These are phyloP conservation scores for Galeopsomyia nigrocyanea DNA, from an alignment of 2,888 invertebrate species.

Conservation along the genomic window DNA sequence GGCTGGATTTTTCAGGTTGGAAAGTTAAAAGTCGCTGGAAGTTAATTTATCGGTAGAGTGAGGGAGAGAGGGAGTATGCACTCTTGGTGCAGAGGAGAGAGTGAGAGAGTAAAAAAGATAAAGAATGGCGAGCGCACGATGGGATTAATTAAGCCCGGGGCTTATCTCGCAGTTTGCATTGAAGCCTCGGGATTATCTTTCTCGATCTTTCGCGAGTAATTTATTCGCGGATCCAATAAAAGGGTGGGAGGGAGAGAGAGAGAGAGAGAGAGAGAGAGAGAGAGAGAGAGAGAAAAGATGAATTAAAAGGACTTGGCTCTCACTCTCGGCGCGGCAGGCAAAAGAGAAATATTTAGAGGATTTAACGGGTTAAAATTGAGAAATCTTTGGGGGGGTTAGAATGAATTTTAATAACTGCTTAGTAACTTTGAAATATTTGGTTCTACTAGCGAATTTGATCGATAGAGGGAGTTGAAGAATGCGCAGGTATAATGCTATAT, in stretches of 20 bases:
- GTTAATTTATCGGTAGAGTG: slow-evolving; percentile 41
- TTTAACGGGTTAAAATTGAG: too few relatives aligned
- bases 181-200: slow-evolving; percentile 46
- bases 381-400: too few relatives aligned
- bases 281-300: slow-evolving; percentile 40
- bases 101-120: slow-evolving; percentile 29
- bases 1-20: slow-evolving; percentile 35
- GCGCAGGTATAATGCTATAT: too few relatives aligned
- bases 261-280: slow-evolving; percentile 35
- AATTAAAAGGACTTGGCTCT: slow-evolving; percentile 10
- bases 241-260: slow-evolving; percentile 30
- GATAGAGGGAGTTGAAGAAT: slow-evolving; percentile 15
- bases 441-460: slow-evolving; percentile 1
- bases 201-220: slow-evolving; percentile 44
- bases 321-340: neutral
- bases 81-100: neutral
- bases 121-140: slow-evolving; percentile 42
- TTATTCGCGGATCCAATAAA: slow-evolving; percentile 39
- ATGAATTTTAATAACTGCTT: too few relatives aligned
- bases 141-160: slow-evolving; percentile 45
- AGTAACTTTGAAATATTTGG: too few relatives aligned
- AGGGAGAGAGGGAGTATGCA: slow-evolving; percentile 8
- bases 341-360: slow-evolving; percentile 7
- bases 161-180: slow-evolving; percentile 46
- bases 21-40: slow-evolving; percentile 43